Evolutionary conservation across 1,140 invertebrate genomes (phyloP), one percentile per base, ranked within the genome.

Genomic region (Archegozetes longisetosus): DNA sequence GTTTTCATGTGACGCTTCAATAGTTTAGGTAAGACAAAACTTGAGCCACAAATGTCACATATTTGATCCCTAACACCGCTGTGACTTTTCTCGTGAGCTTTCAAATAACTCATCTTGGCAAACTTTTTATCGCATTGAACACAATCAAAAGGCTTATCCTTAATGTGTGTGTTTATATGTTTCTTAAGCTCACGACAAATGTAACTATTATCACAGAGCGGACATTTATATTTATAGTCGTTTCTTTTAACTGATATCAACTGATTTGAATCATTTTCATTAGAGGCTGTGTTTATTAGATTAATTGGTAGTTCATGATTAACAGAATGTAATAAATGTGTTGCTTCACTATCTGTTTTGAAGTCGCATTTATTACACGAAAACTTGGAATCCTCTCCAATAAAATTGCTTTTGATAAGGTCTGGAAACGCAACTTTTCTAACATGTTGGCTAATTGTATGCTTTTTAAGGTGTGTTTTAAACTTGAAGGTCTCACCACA

Each of bases 61-160:
- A 73, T 72, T 61, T 74, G 73, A 20, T 72, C 71, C 22, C 73
- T 66, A n/a, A 63, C 49, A 9, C 72, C 72, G 14, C 69, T 72
- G 63, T 76, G 74, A 4, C 70, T 75, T 56, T 73, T 73, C 13
- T 68, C 64, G 63, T 74, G 73, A 48, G 71, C 72, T 66, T 20
- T 61, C 17, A 62, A 22, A 51, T 32, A 61, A 55, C 48, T 29
- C 28, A 77, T 72, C 64, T 77, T 74, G 6, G 78, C 75, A 66
- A 81, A 81, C 46, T 74, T 71, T 62, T 78, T 77, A 25, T 75
- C 73, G 62, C 78, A 80, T 14, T 47, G 23, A 20, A 63, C 20
- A 29, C 63, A 64, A 1, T 58, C 49, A 53, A 48, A 63, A 14
- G 62, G 62, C 24, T 57, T 63, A 32, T 63, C 62, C n/a, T 61